These are phyloP conservation scores for Cavia aperea DNA, from an alignment of 2,113 vertebrate genomes.

Conservation along the genomic window DNA sequence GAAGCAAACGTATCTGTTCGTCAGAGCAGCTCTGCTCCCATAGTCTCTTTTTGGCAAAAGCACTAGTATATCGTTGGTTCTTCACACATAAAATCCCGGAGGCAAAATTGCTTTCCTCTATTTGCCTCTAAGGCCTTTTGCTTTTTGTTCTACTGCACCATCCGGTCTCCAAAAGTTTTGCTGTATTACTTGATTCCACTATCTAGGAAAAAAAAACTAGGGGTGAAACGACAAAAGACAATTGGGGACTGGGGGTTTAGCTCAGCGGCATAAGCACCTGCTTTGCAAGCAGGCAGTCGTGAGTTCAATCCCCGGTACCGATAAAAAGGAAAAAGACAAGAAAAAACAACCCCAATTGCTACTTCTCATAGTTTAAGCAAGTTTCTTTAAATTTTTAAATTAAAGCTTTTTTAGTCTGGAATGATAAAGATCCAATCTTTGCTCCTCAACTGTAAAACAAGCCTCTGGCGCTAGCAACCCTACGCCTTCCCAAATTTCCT, in stretches of 20 bases:
- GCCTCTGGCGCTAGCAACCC: not conserved
- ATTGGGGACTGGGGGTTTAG: not conserved
- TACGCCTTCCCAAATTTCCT: not conserved
- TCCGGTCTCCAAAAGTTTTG: not conserved
- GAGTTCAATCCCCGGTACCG: no score
- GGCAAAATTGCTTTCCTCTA: not conserved
- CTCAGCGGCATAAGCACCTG: no score
- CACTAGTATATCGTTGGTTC: not conserved
- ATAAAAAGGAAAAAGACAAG: no score
- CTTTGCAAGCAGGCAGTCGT: no score
- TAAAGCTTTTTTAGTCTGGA: not conserved
- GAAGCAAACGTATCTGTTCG: not conserved
- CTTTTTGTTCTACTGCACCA: not conserved
- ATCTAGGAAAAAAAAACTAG: not conserved
- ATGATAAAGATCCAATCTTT: not conserved
- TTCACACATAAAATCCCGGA: not conserved
- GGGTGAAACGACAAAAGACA: not conserved
- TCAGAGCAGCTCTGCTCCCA: not conserved
- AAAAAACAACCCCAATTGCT: not conserved
- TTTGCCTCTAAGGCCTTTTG: not conserved
- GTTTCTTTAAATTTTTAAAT: not conserved
- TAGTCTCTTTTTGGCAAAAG: not conserved
- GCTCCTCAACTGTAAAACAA: not conserved
- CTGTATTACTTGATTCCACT: not conserved
- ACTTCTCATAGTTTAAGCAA: not conserved